These are phyloP conservation scores for Prunella himalayana DNA, from an alignment of 2,113 vertebrate species.

Conservation along the genomic window DNA sequence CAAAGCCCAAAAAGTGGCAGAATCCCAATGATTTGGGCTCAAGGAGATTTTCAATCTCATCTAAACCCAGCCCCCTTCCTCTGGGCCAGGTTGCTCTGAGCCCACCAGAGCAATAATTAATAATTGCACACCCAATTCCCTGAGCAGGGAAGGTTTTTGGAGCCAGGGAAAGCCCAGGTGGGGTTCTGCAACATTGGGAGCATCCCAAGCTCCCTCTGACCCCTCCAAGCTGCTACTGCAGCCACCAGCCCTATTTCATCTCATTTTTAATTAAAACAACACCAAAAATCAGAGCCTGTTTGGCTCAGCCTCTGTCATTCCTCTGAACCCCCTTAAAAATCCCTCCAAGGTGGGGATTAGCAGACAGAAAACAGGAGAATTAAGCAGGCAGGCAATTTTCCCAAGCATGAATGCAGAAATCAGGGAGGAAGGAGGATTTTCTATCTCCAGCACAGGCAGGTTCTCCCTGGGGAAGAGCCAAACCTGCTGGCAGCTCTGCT, in stretches of 20 bases:
- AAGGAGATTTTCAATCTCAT: neutral
- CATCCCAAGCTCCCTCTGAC: neutral
- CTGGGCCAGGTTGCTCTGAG: accelerated
- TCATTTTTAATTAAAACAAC: neutral
- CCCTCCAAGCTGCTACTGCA: neutral
- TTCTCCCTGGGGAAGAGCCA: neutral
- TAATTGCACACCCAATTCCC: accelerated
- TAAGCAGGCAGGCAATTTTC: neutral
- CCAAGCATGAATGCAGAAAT: neutral
- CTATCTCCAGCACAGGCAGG: neutral
- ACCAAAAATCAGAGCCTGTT: neutral
- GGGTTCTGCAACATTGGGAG: neutral
- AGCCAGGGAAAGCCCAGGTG: neutral
- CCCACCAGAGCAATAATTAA: accelerated
- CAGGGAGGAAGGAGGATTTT: neutral
- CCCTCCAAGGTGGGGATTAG: neutral
- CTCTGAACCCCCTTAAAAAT: neutral
- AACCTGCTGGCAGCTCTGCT: neutral
- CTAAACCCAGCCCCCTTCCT: neutral
- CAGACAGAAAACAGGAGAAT: neutral
- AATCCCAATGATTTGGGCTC: neutral
- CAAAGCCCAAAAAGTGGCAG: neutral
- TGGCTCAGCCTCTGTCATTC: neutral
- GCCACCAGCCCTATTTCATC: neutral
- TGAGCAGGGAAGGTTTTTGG: neutral